Conservation (phyloP, 2,888 invertebrate species). For the Notodonta ziczac region DNA sequence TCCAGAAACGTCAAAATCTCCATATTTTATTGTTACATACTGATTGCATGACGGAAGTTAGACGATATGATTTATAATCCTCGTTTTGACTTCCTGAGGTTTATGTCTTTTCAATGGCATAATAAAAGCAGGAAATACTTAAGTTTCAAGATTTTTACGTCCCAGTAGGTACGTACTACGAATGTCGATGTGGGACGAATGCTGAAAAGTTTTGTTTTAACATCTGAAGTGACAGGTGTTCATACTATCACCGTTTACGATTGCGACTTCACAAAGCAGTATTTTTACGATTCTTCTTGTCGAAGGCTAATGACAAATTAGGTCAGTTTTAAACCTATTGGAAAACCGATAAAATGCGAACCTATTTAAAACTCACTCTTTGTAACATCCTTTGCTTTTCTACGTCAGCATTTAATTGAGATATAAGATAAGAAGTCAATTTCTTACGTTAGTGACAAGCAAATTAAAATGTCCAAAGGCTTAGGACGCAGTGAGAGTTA, state of each 20-base stretch:
- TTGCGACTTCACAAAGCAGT: slow-evolving; percentile 44
- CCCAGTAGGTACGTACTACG: slow-evolving; percentile 38
- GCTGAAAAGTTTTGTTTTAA: slow-evolving; percentile 40
- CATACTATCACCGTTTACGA: slow-evolving; percentile 55
- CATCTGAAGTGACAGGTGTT: slow-evolving; percentile 52
- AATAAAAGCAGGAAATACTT: slow-evolving; percentile 47
- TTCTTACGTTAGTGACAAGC: neutral
- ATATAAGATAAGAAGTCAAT: neutral
- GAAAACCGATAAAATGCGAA: slow-evolving; percentile 2
- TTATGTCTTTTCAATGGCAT: slow-evolving; percentile 49
- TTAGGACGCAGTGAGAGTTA: too few relatives aligned
- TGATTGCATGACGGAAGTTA: slow-evolving; percentile 46
- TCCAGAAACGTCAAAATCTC: too few relatives aligned
- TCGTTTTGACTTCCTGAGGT: slow-evolving; percentile 41
- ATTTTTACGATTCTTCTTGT: slow-evolving; percentile 47
- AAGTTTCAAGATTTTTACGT: slow-evolving; percentile 45
- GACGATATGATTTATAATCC: slow-evolving; percentile 49
- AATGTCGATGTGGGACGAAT: slow-evolving; percentile 37
- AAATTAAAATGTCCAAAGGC: too few relatives aligned
- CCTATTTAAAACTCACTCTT: neutral
- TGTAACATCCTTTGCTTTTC: neutral
- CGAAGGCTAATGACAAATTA: slow-evolving; percentile 29
- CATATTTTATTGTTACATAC: slow-evolving; percentile 18
- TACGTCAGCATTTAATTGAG: neutral
- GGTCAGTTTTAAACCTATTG: slow-evolving; percentile 13